These are phyloP conservation scores for Serilophus lunatus DNA, from an alignment of 2,113 vertebrate species.

Conservation along the genomic window DNA sequence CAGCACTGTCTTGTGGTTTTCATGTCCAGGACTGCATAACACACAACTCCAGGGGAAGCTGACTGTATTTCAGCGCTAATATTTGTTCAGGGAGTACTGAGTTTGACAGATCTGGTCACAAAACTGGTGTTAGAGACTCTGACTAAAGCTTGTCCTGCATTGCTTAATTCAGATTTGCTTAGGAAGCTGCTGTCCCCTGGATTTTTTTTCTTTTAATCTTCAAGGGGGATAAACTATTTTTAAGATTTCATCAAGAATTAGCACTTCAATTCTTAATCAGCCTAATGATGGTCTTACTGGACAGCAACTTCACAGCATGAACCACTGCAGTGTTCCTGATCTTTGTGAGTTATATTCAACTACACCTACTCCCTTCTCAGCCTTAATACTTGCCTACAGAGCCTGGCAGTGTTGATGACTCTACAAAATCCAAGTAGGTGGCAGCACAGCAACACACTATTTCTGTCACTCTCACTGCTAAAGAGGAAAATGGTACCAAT, in stretches of 20 bases:
- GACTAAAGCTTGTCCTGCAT: neutral
- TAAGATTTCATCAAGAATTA: conserved; percentile 17
- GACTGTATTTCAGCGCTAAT: neutral
- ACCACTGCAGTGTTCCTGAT: conserved; percentile 13
- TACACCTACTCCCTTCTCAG: conserved; percentile 41
- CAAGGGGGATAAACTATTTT: neutral
- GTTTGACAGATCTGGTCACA: neutral
- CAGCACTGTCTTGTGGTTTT: neutral
- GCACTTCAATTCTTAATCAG: conserved; percentile 20
- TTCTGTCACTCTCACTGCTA: conserved; percentile 29
- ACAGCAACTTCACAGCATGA: neutral
- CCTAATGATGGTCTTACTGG: neutral
- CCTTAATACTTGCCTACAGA: conserved; percentile 49
- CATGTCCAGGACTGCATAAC: neutral
- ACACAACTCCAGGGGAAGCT: neutral
- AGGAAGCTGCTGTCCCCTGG: neutral
- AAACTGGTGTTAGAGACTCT: neutral
- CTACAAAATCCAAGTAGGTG: conserved; percentile 53
- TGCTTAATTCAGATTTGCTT: neutral
- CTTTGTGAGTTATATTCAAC: conserved; percentile 25
- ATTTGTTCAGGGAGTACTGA: neutral
- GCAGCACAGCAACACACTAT: conserved; percentile 59
- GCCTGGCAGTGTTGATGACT: conserved; percentile 40
- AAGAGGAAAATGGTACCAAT: conserved; percentile 37
- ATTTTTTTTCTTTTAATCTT: neutral